A percentile compares a stretch with the other conserved stretches of the same genome.
Evolutionary conservation across 1,140 invertebrate species (phyloP).

Genomic region (Euura saliciscinereae): DNA sequence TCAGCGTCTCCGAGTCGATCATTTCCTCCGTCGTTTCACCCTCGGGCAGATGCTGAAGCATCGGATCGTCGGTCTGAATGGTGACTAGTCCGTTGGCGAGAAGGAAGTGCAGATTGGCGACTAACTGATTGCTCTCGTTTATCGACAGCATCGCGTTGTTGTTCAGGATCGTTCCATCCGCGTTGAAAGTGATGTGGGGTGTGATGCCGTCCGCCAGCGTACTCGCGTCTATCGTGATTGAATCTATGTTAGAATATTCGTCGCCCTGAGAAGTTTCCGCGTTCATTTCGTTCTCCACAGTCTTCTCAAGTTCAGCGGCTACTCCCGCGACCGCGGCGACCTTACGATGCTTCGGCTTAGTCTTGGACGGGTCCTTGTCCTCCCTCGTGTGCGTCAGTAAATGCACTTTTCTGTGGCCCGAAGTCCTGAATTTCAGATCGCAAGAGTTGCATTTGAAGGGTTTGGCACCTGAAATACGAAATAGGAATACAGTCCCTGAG

Average conservation of each 20-base stretch:
- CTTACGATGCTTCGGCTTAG: conserved; percentile 33
- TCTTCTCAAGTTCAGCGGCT: conserved; percentile 26
- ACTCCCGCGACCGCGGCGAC: conserved; percentile 30
- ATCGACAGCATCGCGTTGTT: conserved; percentile 38
- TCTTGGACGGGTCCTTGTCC: conserved; percentile 29
- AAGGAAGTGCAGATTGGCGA: conserved; percentile 47
- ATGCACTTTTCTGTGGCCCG: conserved; percentile 73
- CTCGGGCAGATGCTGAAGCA: conserved; percentile 26
- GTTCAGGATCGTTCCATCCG: conserved; percentile 35
- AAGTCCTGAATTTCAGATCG: conserved; percentile 69
- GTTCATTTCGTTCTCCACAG: conserved; percentile 3
- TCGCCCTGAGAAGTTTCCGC: conserved; percentile 6
- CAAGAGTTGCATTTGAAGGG: conserved; percentile 73
- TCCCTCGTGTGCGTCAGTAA: conserved; percentile 63
- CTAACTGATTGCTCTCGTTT: conserved; percentile 46
- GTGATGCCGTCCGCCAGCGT: conserved; percentile 36
- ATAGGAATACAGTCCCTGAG: conserved; percentile 20
- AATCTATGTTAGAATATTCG: conserved; percentile 29
- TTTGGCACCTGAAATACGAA: conserved; percentile 61
- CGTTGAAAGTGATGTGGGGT: conserved; percentile 46
- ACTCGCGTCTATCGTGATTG: conserved; percentile 33
- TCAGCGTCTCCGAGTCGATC: conserved; percentile 5
- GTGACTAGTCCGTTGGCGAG: conserved; percentile 46
- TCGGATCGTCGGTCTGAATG: conserved; percentile 42
- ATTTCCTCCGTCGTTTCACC: conserved; percentile 24